Percentiles rank a stretch among this genome's conserved stretches.
Conservation (phyloP, 1,140 invertebrate genomes). For the Drosophila biarmipes region DNA sequence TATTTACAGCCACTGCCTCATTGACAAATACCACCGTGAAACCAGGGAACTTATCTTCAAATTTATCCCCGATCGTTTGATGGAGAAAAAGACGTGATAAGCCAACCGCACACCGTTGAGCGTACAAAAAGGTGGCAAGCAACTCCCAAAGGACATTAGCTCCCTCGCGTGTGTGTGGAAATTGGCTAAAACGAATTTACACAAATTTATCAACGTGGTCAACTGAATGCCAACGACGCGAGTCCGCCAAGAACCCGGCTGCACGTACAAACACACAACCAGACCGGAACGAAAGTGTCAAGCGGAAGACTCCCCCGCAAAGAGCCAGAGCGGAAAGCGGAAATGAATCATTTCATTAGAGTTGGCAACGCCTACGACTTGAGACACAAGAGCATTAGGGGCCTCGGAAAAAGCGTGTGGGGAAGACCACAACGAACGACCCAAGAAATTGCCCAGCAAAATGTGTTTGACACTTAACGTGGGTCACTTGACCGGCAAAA, state of each 20-base stretch:
- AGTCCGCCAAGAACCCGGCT: slow-evolving; percentile 43
- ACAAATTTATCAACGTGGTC: slow-evolving; percentile 80
- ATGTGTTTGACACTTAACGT: slow-evolving; percentile 81
- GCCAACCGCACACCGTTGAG: slow-evolving; percentile 39
- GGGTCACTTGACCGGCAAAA: slow-evolving; percentile 60
- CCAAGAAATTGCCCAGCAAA: slow-evolving; percentile 78
- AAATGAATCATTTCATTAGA: slow-evolving; percentile 83
- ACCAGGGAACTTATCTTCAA: slow-evolving; percentile 38
- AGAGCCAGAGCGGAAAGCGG: slow-evolving; percentile 63
- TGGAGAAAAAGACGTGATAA: slow-evolving; percentile 11
- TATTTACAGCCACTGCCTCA: slow-evolving; percentile 24
- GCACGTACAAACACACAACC: slow-evolving; percentile 32
- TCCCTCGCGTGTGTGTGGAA: slow-evolving; percentile 57
- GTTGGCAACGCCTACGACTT: slow-evolving; percentile 80
- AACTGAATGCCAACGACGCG: slow-evolving; percentile 71
- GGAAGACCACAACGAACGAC: slow-evolving; percentile 51
- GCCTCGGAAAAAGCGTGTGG: not conserved
- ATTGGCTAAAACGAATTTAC: slow-evolving; percentile 82
- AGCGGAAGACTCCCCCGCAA: slow-evolving; percentile 46
- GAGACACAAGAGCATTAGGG: slow-evolving; percentile 66
- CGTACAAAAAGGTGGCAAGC: slow-evolving; percentile 31
- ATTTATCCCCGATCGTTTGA: slow-evolving; percentile 60
- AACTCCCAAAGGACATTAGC: slow-evolving; percentile 71
- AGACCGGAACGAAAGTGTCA: slow-evolving; percentile 78
- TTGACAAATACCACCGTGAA: not conserved